Evolutionary conservation across 2,113 vertebrate genomes (phyloP).

Genomic region (Thymallus thymallus): DNA sequence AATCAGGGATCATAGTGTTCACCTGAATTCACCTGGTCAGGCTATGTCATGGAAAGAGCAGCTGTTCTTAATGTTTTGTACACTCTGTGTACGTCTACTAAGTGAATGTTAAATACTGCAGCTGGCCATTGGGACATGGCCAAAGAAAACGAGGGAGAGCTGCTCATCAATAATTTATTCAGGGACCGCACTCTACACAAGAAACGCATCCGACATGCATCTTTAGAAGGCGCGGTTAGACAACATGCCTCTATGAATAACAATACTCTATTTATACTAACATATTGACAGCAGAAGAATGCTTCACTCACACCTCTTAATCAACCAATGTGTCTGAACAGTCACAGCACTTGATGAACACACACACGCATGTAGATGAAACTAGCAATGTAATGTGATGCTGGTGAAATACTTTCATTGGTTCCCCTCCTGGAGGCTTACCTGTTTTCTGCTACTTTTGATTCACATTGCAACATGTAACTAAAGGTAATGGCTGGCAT

Average conservation of each 20-base stretch:
- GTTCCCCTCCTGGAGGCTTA: not conserved
- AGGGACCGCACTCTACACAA: conserved; percentile 53
- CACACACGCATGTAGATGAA: not conserved
- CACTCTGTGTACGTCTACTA: not conserved
- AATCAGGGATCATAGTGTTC: too few relatives aligned
- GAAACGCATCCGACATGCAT: conserved; percentile 61
- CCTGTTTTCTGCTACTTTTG: not conserved
- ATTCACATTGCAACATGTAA: not conserved
- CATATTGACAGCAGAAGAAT: conserved; percentile 5
- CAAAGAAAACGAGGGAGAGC: conserved; percentile 1
- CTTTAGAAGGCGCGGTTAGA: conserved; percentile 40
- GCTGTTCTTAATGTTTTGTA: too few relatives aligned
- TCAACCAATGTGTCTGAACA: not conserved
- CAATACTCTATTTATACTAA: conserved; percentile 19
- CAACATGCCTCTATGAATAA: conserved; percentile 22
- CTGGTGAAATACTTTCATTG: not conserved
- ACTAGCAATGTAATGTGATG: not conserved
- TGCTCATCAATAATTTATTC: conserved; percentile 64
- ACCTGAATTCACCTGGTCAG: too few relatives aligned
- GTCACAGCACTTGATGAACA: not conserved
- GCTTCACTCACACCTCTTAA: conserved; percentile 1
- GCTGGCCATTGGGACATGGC: conserved; percentile 7
- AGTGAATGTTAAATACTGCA: conserved; percentile 33
- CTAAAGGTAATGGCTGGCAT: conserved; percentile 1
- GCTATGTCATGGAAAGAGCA: too few relatives aligned